These are phyloP conservation scores for Isaurus tuberculatus DNA, from an alignment of 92 coral and sea anemone species.

Conservation along the genomic window DNA sequence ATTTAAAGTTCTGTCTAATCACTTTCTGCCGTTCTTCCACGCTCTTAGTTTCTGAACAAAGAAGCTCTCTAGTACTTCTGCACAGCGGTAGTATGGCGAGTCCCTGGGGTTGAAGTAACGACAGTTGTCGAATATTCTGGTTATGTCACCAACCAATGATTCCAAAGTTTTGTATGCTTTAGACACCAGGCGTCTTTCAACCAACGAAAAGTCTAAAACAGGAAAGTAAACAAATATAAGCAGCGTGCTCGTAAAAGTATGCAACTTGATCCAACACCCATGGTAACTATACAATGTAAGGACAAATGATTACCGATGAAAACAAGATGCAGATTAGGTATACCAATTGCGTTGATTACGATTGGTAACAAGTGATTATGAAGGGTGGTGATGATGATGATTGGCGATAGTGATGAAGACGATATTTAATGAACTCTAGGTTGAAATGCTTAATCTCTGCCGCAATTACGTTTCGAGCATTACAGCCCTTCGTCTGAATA, in stretches of 20 bases:
- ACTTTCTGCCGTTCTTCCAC: slow-evolving; percentile 65
- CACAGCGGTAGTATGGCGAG: slow-evolving; percentile 98
- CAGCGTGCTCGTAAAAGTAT: not conserved
- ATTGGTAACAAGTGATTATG: not conserved
- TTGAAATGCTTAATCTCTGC: no score
- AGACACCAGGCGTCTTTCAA: slow-evolving; percentile 78
- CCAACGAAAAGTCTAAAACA: slow-evolving; percentile 79
- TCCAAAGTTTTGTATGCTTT: slow-evolving; percentile 84
- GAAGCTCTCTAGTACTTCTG: slow-evolving; percentile 95
- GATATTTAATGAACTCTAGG: not conserved
- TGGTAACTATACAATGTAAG: not conserved
- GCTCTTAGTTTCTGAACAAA: slow-evolving; percentile 94
- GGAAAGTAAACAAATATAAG: not conserved
- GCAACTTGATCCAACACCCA: not conserved
- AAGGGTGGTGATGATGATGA: not conserved
- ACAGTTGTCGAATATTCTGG: slow-evolving; percentile 95
- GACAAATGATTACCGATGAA: no score
- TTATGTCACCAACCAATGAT: slow-evolving; percentile 81
- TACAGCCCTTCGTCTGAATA: no score
- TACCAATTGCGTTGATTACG: no score
- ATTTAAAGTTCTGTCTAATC: not conserved
- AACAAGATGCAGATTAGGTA: no score
- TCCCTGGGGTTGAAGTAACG: slow-evolving; percentile 95
- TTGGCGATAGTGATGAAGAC: not conserved
- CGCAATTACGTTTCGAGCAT: no score